A percentile compares a stretch with the other conserved stretches of the same genome.
phyloP scores from a whole-genome alignment of 2,113 vertebrate species.

The Dunckerocampus dactyliophorus region DNA sequence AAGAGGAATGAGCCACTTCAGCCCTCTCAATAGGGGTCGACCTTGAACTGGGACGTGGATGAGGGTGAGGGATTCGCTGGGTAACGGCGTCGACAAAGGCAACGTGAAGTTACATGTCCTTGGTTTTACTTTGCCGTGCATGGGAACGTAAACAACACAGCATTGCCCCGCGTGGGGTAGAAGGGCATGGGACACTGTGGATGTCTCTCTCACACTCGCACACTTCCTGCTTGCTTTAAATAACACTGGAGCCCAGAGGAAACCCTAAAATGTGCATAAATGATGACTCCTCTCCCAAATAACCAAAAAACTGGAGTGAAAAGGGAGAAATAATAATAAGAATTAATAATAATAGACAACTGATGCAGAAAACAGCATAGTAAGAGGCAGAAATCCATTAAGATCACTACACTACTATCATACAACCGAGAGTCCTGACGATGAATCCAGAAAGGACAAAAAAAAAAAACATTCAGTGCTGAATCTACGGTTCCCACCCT shows the following conservation, averaged over 20 bases:
- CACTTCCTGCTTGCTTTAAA: conserved; percentile 57
- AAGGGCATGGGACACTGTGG: conserved; percentile 40
- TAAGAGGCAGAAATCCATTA: neutral
- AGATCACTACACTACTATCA: neutral
- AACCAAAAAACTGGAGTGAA: neutral
- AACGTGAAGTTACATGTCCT: conserved; percentile 2
- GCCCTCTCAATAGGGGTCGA: conserved; percentile 13
- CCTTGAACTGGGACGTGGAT: conserved; percentile 23
- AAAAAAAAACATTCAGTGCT: neutral
- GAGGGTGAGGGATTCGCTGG: neutral
- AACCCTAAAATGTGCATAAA: conserved; percentile 33
- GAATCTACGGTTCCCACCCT: conserved; percentile 1
- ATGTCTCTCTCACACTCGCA: conserved; percentile 16
- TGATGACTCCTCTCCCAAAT: neutral
- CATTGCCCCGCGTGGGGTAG: conserved; percentile 3
- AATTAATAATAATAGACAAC: too few species aligned
- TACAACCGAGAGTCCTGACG: neutral
- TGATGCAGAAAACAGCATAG: neutral
- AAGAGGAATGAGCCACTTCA: conserved; percentile 26
- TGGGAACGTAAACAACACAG: conserved; percentile 52
- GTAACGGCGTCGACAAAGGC: neutral
- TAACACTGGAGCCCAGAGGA: conserved; percentile 28
- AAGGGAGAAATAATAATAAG: neutral
- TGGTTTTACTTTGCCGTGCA: conserved; percentile 7
- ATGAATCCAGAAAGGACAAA: neutral